Evolutionary conservation across 2,888 invertebrate species (phyloP), one percentile per base, ranked within the genome.

Genomic region (Cataglyphis livida): DNA sequence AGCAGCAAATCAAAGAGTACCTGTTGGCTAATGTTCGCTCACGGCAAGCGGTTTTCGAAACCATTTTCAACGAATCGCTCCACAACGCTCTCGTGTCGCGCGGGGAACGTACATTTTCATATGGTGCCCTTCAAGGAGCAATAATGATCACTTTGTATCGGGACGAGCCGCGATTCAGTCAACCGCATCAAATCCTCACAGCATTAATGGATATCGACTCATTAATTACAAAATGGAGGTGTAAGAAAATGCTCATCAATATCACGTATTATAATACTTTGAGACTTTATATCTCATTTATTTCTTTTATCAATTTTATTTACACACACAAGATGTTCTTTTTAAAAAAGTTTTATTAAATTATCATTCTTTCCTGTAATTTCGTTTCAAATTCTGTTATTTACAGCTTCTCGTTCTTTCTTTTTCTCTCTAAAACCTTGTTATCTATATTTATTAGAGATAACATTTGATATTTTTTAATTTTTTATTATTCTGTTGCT

Each of bases 121-220:
- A 99, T 95, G 96, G 96, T 82, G 99, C 99, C 0, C 95, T 99
- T 75, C 99, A 99, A 93, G 99, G 99, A 5, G 99, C 99, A 38
- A 97, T 99, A 93, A 98, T 99, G 98, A 99, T 99, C 81, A 99
- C 98, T 0, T 97, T 99, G 94, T 99, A 99, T 95, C 96, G 99
- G 65, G 99, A 99, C 93, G 99, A 99, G 95, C 99, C 99, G 0
- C 96, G 99, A 66, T 99, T 99, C 95, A 99, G 99, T 91, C 99
- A 99, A 94, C 99, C 99, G 0, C 99, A 99, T 95, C 99, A 99
- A 95, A 96, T 99, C 85, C 95, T 99, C 18, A 98, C 97, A 0
- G 96, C 98, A 18, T 96, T 99, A 38, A 99, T 99, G 98, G 99
- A 99, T 93, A 99, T 99, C 75, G 99, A 99, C 95, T 98, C 99